Conservation (phyloP, 1,140 invertebrate species). For the Vollenhovia emeryi region DNA sequence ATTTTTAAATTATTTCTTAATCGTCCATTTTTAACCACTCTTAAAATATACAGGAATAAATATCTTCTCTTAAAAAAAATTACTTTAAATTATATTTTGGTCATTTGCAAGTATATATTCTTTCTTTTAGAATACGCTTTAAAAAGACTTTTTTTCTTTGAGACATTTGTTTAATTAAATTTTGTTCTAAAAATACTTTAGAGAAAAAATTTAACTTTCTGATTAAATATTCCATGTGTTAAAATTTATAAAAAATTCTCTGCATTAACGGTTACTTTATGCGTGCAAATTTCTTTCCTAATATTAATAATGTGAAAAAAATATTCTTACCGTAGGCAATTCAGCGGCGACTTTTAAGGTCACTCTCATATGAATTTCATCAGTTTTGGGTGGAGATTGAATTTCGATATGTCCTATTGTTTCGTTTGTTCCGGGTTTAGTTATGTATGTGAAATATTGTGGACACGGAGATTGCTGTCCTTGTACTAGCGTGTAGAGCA, state of each 20-base stretch:
- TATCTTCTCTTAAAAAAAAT: too few species aligned
- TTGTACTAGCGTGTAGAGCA: not conserved
- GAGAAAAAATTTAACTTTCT: not conserved
- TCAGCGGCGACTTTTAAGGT: constrained; percentile 71
- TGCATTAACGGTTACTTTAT: not conserved
- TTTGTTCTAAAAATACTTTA: not conserved
- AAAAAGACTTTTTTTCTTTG: not conserved
- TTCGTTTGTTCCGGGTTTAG: constrained; percentile 75
- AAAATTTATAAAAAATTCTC: not conserved
- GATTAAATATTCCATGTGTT: not conserved
- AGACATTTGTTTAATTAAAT: not conserved
- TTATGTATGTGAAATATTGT: constrained; percentile 82
- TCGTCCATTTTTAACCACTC: too few species aligned
- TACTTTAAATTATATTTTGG: not conserved
- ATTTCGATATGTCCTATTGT: constrained; percentile 78
- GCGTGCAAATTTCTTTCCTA: not conserved
- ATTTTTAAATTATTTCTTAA: too few species aligned
- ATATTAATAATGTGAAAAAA: not conserved
- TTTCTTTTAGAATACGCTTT: too few species aligned
- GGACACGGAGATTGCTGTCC: constrained; percentile 78
- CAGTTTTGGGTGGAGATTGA: constrained; percentile 69
- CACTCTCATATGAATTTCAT: constrained; percentile 74
- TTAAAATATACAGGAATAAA: too few species aligned
- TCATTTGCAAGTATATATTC: too few species aligned
- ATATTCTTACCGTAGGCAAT: constrained; percentile 73